phyloP scores from a whole-genome alignment of 2,113 vertebrate species.

The Anguilla rostrata region DNA sequence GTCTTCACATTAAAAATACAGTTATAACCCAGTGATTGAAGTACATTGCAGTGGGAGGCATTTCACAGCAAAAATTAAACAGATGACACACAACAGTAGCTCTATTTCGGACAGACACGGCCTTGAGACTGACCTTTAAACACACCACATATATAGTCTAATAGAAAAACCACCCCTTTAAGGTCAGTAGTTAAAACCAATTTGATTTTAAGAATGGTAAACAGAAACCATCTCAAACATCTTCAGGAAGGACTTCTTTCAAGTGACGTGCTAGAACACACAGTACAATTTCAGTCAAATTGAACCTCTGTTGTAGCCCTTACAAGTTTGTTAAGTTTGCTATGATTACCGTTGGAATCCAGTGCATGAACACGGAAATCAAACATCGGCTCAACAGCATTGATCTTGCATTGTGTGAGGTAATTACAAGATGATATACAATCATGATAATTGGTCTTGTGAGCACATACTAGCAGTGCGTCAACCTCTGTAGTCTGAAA shows the following conservation, averaged over 20 bases:
- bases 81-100: background rate
- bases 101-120: conserved; percentile 14
- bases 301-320: background rate
- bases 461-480: background rate
- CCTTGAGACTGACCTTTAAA: background rate
- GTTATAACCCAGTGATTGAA: conserved; percentile 12
- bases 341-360: background rate
- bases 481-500: background rate
- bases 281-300: background rate
- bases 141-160: conserved; percentile 4
- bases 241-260: background rate
- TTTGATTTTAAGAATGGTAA: background rate
- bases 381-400: background rate
- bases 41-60: conserved; percentile 13
- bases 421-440: background rate
- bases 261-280: background rate
- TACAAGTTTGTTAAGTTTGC: background rate
- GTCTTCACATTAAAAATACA: conserved; percentile 16
- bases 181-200: background rate
- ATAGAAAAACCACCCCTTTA: background rate
- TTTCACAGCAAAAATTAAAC: conserved; percentile 23
- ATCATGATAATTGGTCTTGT: background rate
- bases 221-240: background rate
- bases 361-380: background rate
- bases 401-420: background rate